Base-by-base conservation (phyloP, 2,113 vertebrate genomes). In the Pithys albifrons region DNA sequence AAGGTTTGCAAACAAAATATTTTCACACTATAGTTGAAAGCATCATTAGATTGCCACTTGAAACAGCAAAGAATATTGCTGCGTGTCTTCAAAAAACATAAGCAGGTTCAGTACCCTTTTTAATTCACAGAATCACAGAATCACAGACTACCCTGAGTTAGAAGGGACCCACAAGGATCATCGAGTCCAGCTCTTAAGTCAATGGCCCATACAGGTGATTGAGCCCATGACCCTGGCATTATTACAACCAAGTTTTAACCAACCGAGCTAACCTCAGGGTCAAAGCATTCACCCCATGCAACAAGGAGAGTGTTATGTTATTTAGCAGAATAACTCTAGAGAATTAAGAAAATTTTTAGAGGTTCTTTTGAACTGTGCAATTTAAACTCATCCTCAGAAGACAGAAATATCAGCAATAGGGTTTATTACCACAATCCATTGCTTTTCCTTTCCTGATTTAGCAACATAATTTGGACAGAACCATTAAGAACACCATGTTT, bases 1-100 rank as follows among this genome's bases (percentile, higher is more conserved):
- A 72, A 69, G 14, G 24, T 89, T 91, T 91, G 37, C 54, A 94
- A 93, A 71, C 41, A 94, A 74, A 88, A 37, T 78, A 33, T 85
- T 92, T 90, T 79, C 71, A 48, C 69, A 83, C 19, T n/a, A 54
- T 12, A 54, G 25, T 17, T 86, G 39, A 76, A 94, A 90, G 33
- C 31, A 62, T 49, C 64, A 93, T 51, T 23, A 79, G 46, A 86
- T 70, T 90, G 25, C 37, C 69, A 73, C 64, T 76, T 82, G 75
- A 93, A 75, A 90, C 41, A 70, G 59, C 13, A 83, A 78, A 64
- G 62, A 90, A 46, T 46, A 62, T 46, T 54, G 19, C n/a, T 67
- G 31, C 41, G 80, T 49, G 54, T 28, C 49, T 93, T 90, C 25
- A 82, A 81, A 89, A 93, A 73, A 7, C 19, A 43, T 45, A 70